These are phyloP conservation scores for Rissa tridactyla DNA, from an alignment of 2,113 vertebrate genomes.

Conservation along the genomic window DNA sequence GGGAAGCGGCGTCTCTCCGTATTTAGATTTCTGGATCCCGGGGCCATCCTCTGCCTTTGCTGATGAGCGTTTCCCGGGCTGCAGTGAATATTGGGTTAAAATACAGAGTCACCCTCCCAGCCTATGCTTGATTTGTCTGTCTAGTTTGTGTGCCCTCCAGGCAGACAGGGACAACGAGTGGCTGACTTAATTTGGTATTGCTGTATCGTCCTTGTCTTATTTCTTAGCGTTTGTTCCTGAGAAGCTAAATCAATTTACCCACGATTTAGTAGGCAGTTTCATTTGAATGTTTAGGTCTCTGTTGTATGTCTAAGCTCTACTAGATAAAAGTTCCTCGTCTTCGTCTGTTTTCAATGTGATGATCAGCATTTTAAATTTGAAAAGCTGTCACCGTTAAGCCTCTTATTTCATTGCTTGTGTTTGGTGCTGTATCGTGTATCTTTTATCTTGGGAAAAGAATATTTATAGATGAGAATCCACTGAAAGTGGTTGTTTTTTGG, in stretches of 20 bases:
- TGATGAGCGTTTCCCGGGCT: neutral
- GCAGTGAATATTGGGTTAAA: neutral
- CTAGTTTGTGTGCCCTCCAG: neutral
- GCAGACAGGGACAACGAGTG: accelerated
- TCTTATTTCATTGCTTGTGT: neutral
- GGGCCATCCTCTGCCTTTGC: neutral
- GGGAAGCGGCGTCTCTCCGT: neutral
- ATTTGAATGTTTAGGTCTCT: neutral
- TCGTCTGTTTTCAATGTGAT: neutral
- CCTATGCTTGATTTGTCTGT: neutral
- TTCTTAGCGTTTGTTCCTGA: neutral
- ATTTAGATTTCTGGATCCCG: accelerated
- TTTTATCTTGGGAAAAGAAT: neutral
- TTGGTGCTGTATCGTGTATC: accelerated
- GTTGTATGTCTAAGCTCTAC: neutral
- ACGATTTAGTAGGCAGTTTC: neutral
- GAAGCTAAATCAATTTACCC: neutral
- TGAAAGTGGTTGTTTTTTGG: neutral
- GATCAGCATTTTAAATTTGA: neutral
- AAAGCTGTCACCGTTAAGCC: neutral
- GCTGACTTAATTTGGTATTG: neutral
- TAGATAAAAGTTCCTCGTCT: neutral
- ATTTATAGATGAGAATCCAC: neutral
- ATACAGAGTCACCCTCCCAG: neutral
- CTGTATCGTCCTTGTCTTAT: neutral